Evolutionary conservation across 2,888 invertebrate species (phyloP), one percentile per base, ranked within the genome.

Genomic region (Cephus pygmeus): DNA sequence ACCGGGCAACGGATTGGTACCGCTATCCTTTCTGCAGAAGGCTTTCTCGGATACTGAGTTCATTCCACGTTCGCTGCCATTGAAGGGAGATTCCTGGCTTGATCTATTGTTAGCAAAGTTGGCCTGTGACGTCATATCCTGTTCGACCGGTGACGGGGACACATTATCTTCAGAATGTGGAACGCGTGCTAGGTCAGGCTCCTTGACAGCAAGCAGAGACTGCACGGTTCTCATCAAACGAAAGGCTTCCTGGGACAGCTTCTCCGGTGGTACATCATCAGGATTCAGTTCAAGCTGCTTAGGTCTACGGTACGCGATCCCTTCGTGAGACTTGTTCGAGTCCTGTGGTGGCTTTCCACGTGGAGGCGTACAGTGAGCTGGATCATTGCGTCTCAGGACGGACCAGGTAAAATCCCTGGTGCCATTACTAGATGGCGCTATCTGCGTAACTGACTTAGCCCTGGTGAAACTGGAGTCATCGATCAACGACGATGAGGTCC

Each of bases 231-330:
- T 92, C 85, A 94, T 92, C 80, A 95, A 91, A 77, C 95, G 92
- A 85, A 94, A 95, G 1, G 95, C 95, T 90, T 95, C 95, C 86
- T 94, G 94, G 0, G 94, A 93, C 34, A 95, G 89, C 88, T 95
- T 95, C 81, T 94, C 94, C 1, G 94, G 94, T 83, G 93, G 92
- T 34, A 93, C 90, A 81, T 93, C 93, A 75, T 93, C 93, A 4
- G 92, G 91, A 71, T 91, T 86, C 11, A 89, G 79, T 79, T 91
- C 91, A 68, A 83, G 85, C 77, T 91, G 89, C 84, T 92, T 92
- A 1, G 91, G 91, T 81, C 90, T 88, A 81, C 91, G 90, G 88
- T 92, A 92, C 77, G 83, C 77, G n/a, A 85, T 81, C 35, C 83
- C 84, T 12, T 88, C 88, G 73, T 87, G 83, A 1, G 85, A 84